Evolutionary conservation across 2,113 vertebrate species (phyloP).

Genomic region (Pogona vitticeps): DNA sequence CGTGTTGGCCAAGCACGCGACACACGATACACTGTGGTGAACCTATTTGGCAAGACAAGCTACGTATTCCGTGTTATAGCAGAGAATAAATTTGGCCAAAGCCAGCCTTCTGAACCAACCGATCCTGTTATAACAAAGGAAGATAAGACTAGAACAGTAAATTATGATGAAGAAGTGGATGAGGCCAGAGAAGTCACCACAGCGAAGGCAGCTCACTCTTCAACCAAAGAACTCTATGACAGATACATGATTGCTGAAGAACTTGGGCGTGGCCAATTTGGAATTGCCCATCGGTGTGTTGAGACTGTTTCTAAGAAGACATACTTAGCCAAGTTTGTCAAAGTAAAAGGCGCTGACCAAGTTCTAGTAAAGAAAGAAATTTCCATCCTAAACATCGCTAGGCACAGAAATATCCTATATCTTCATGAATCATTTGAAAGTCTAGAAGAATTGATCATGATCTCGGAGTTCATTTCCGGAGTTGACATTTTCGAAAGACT

Average conservation of each 20-base stretch:
- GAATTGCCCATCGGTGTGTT: constrained; percentile 93
- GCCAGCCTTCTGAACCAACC: constrained; percentile 91
- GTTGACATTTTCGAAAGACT: constrained; percentile 95
- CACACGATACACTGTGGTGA: constrained; percentile 89
- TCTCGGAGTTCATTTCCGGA: constrained; percentile 97
- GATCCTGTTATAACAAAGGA: constrained; percentile 95
- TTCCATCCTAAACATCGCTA: constrained; percentile 88
- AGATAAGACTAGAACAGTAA: constrained; percentile 92
- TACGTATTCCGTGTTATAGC: constrained; percentile 97
- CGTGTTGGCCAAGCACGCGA: constrained; percentile 95
- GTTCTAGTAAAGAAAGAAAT: constrained; percentile 97
- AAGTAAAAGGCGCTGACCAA: constrained; percentile 97
- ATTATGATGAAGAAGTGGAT: constrained; percentile 96
- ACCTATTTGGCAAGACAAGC: constrained; percentile 95
- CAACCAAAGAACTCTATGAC: constrained; percentile 89
- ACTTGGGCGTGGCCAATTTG: constrained; percentile 92
- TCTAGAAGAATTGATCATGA: constrained; percentile 95
- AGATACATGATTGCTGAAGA: constrained; percentile 97
- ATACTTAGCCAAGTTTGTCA: constrained; percentile 95
- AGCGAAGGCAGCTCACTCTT: constrained; percentile 86
- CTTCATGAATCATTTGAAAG: constrained; percentile 96
- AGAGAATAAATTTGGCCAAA: constrained; percentile 98
- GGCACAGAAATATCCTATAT: constrained; percentile 88
- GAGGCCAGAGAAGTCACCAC: constrained; percentile 82
- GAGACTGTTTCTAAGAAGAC: constrained; percentile 92